phyloP scores from a whole-genome alignment of 2,888 invertebrate genomes.

The Drosophila formosana region DNA sequence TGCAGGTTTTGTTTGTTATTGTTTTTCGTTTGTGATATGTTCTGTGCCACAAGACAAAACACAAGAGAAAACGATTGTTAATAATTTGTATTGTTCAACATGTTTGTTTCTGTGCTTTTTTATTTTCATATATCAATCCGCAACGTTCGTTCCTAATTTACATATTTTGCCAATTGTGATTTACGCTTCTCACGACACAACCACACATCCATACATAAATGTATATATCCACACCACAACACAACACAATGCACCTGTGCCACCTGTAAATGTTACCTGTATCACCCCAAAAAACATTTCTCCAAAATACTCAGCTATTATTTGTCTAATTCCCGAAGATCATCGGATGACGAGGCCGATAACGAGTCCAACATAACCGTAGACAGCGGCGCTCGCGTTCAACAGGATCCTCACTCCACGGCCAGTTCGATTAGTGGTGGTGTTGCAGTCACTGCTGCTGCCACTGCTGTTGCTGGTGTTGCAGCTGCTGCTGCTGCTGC shows the following conservation, averaged over 20 bases:
- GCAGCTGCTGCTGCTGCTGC: constrained; percentile 25
- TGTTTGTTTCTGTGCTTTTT: constrained; percentile 59
- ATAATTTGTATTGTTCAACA: constrained; percentile 51
- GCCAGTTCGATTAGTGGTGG: constrained; percentile 78
- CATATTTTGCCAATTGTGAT: constrained; percentile 52
- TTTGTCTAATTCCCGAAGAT: constrained; percentile 85
- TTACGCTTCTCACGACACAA: constrained; percentile 37
- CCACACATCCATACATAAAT: constrained; percentile 7
- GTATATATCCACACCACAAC: constrained; percentile 6
- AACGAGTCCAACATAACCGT: constrained; percentile 83
- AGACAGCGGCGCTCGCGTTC: constrained; percentile 82
- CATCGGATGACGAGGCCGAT: constrained; percentile 85
- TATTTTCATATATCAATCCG: constrained; percentile 69
- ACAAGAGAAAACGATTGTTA: constrained; percentile 33
- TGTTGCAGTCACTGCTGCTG: constrained; percentile 31
- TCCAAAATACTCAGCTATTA: constrained; percentile 82
- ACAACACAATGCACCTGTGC: constrained; percentile 13
- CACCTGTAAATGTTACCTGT: constrained; percentile 20
- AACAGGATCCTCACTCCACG: constrained; percentile 81
- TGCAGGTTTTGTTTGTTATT: constrained; percentile 31
- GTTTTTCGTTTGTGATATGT: constrained; percentile 17
- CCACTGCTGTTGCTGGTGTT: constrained; percentile 4
- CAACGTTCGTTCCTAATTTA: constrained; percentile 45
- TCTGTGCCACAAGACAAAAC: constrained; percentile 16
- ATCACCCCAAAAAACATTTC: constrained; percentile 23